Evolutionary conservation across 2,797 vertebrate species (phyloP), one percentile per base, ranked within the genome.

Genomic region (Babyrousa celebensis): DNA sequence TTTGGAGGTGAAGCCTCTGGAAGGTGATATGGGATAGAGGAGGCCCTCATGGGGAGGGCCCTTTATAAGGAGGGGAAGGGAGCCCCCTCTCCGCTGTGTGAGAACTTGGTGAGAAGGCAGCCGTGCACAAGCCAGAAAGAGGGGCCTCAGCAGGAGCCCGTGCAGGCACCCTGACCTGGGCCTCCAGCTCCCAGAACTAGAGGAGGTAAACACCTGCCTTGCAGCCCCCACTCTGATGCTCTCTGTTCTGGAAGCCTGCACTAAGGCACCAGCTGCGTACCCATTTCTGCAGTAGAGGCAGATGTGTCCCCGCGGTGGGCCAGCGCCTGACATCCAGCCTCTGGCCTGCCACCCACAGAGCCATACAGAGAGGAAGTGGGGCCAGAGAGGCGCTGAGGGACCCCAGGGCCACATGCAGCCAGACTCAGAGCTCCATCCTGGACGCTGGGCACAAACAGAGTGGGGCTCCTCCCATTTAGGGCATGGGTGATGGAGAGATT

Each of bases 251-350:
- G 17, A 25, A 18, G 36, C 11, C 27, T 9, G 40, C 12, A 29
- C 21, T 43, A 9, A 85, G 62, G 32, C 8, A 11, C 54, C 54
- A 10, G 20, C 25, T 3, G 9, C 10, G 8, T 1, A 48, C 16
- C 1, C 1, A 10, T 12, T 43, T 62, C 25, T 23, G 62, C 1
- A 0, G 18, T 36, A 36, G 60, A 56, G 54, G 48, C 25, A 40
- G 48, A 1, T 6, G 3, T 4, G 5, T 4, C 25, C 29, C 58
- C 60, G 32, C 0, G 0, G 0, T 1, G 2, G 1, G 14, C 16
- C 65, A 3, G 12, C 63, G 15, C 32, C 23, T 1, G 5, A 43
- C 12, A 20, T 25, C 60, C 8, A 27, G 16, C 17, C 9, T 23
- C 27, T 6, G 17, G 56, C 15, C 8, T 6, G 1, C 11, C 10